Evolutionary conservation across 1,140 invertebrate species (phyloP).

Genomic region (Aleiodes sp.): DNA sequence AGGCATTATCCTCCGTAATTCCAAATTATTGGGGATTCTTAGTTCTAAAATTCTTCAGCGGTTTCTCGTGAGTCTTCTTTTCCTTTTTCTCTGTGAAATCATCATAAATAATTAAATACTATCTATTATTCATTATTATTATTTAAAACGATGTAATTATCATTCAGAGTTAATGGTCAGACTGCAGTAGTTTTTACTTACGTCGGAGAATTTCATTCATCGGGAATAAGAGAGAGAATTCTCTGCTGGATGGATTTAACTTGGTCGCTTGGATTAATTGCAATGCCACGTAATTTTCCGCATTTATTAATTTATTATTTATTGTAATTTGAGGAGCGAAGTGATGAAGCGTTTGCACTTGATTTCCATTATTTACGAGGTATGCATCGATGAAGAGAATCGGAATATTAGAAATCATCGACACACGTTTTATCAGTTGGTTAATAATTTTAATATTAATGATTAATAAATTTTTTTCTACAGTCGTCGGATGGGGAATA

Average conservation of each 20-base stretch:
- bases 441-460: background rate
- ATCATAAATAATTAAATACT: background rate
- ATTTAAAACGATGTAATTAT: too few species aligned
- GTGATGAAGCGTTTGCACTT: too few species aligned
- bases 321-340: too few species aligned
- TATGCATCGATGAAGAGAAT: too few species aligned
- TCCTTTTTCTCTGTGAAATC: background rate
- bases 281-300: slow-evolving; percentile 66
- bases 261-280: slow-evolving; percentile 69
- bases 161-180: slow-evolving; percentile 67
- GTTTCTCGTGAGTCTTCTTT: slow-evolving; percentile 62
- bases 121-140: too few species aligned
- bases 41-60: slow-evolving; percentile 72
- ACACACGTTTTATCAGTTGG: background rate
- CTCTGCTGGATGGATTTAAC: slow-evolving; percentile 70
- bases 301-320: background rate
- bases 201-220: slow-evolving; percentile 69
- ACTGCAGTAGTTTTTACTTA: slow-evolving; percentile 70
- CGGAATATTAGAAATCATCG: too few species aligned
- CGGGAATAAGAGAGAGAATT: slow-evolving; percentile 67
- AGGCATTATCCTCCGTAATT: slow-evolving; percentile 57
- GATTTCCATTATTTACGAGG: too few species aligned
- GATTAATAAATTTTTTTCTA: slow-evolving; percentile 26
- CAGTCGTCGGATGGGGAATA: slow-evolving; percentile 67
- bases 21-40: slow-evolving; percentile 60